Conservation (phyloP, 2,888 invertebrate genomes). For the Hypsopygia costalis region DNA sequence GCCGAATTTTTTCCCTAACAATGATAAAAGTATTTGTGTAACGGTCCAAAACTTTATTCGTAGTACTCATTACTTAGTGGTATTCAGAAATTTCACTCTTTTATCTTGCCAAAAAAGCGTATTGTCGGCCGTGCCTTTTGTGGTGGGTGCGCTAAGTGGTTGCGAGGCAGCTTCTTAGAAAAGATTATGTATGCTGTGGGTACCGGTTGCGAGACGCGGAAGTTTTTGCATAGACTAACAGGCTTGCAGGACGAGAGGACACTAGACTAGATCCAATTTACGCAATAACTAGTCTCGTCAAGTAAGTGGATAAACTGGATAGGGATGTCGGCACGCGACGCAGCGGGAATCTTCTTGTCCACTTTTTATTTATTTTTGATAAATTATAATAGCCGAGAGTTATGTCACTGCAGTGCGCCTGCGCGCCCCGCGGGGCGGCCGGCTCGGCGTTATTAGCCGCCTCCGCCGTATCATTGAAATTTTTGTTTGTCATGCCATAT, state of each 20-base stretch:
- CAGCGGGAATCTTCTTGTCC: slow-evolving; percentile 56
- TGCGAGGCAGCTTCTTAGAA: slow-evolving; percentile 29
- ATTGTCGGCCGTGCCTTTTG: slow-evolving; percentile 28
- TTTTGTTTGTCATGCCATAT: slow-evolving; percentile 67
- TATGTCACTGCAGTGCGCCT: slow-evolving; percentile 56
- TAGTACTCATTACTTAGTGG: slow-evolving; percentile 17
- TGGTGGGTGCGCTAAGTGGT: slow-evolving; percentile 37
- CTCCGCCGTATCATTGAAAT: slow-evolving; percentile 58
- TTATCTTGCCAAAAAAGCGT: slow-evolving; percentile 22
- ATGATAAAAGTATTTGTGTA: slow-evolving; percentile 24
- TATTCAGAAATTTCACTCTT: slow-evolving; percentile 20
- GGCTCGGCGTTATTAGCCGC: slow-evolving; percentile 46
- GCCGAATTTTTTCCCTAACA: slow-evolving; percentile 24
- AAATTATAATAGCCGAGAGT: slow-evolving; percentile 67
- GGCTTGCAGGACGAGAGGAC: slow-evolving; percentile 30
- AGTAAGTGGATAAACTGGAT: slow-evolving; percentile 54
- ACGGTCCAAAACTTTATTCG: slow-evolving; percentile 14
- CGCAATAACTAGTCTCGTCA: slow-evolving; percentile 46
- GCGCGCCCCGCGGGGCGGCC: slow-evolving; percentile 45
- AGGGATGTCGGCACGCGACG: slow-evolving; percentile 61
- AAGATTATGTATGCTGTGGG: slow-evolving; percentile 31
- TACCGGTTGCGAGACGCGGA: slow-evolving; percentile 44
- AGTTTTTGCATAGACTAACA: slow-evolving; percentile 53
- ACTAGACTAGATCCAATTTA: slow-evolving; percentile 58
- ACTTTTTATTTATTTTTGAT: slow-evolving; percentile 57